A percentile compares a stretch with the other conserved stretches of the same genome.
phyloP scores from a whole-genome alignment of 2,797 vertebrate species.

The Galago senegalensis region DNA sequence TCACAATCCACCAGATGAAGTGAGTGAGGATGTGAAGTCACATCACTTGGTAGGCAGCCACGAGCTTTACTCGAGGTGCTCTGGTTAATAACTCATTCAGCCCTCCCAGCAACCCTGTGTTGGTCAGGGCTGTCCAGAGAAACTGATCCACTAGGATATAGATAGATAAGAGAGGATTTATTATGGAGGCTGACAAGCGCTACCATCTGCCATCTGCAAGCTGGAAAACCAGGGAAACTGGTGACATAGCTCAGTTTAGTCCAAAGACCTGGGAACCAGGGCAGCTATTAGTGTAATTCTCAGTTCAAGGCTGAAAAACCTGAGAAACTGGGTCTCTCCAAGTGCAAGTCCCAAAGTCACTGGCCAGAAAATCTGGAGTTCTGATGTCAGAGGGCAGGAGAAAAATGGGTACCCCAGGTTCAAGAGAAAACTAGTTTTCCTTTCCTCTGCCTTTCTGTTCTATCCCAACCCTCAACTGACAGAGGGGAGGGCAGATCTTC shows the following conservation, averaged over 20 bases:
- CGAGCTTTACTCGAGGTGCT: background rate
- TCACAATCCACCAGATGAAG: background rate
- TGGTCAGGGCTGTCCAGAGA: background rate
- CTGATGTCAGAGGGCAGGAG: background rate
- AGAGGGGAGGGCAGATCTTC: background rate
- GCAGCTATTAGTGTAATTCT: background rate
- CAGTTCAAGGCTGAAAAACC: background rate
- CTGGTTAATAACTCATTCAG: background rate
- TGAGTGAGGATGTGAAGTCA: background rate
- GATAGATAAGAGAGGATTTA: background rate
- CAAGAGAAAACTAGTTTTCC: background rate
- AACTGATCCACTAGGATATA: background rate
- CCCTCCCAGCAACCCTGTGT: background rate
- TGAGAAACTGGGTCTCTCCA: background rate
- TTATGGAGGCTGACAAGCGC: background rate
- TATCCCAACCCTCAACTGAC: background rate
- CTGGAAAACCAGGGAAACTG: background rate
- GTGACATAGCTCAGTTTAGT: background rate
- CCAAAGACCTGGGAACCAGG: background rate
- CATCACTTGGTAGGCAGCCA: background rate
- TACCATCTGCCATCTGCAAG: background rate
- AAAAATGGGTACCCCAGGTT: background rate
- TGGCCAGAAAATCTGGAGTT: background rate
- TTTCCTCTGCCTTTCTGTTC: background rate
- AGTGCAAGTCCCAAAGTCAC: background rate